phyloP scores from a whole-genome alignment of 2,113 vertebrate species.

The Urocolius indicus region DNA sequence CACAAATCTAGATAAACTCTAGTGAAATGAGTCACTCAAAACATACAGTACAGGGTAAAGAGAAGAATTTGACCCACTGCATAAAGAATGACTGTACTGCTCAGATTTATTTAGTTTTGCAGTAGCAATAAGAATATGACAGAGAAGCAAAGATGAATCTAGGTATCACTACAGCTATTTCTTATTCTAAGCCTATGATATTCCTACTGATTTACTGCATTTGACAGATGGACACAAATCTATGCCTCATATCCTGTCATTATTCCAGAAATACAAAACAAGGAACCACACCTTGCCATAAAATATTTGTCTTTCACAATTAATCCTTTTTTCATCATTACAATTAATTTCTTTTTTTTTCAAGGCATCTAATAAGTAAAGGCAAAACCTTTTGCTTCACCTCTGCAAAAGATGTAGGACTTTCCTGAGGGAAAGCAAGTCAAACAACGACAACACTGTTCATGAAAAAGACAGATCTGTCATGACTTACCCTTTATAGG shows the following conservation, averaged over 20 bases:
- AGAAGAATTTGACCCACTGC: background rate
- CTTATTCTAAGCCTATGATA: background rate
- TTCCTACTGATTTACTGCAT: background rate
- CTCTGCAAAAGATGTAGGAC: background rate
- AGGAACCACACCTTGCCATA: background rate
- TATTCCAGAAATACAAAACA: background rate
- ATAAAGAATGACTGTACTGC: background rate
- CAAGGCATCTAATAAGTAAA: background rate
- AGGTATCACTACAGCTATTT: background rate
- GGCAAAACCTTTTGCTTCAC: background rate
- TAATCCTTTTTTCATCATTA: background rate
- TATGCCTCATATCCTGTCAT: background rate
- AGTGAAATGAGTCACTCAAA: background rate
- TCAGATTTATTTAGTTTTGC: background rate
- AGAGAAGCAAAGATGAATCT: background rate
- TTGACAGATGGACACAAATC: rapidly evolving
- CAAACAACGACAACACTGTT: background rate
- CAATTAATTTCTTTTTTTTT: background rate
- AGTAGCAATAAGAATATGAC: background rate
- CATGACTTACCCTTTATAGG: background rate
- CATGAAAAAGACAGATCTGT: background rate
- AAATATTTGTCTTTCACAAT: background rate
- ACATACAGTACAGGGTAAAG: background rate
- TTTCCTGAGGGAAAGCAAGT: background rate
- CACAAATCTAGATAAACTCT: background rate